A percentile compares a stretch with the other conserved stretches of the same genome.
These are phyloP conservation scores for Argyra leucocephala DNA, from an alignment of 2,888 invertebrate species.

Conservation along the genomic window DNA sequence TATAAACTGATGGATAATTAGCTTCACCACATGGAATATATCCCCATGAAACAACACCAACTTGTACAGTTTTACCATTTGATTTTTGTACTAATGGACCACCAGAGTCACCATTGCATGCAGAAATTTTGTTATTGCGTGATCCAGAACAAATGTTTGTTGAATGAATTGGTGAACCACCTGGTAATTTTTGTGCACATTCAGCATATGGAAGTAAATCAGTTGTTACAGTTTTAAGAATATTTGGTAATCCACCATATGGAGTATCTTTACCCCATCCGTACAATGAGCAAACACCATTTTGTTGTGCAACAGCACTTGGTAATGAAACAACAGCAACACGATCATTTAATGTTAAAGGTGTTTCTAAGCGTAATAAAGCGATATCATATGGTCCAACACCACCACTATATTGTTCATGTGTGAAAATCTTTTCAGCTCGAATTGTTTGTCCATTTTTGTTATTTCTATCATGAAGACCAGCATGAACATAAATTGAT, in stretches of 20 bases:
- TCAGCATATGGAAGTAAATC: conserved; percentile 16
- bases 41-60: conserved; percentile 48
- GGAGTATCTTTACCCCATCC: conserved; percentile 35
- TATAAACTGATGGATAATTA: conserved; percentile 43
- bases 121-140: conserved; percentile 38
- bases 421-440: conserved; percentile 30
- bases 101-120: conserved; percentile 44
- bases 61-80: conserved; percentile 21
- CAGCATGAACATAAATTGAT: conserved; percentile 38
- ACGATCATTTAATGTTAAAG: conserved; percentile 31
- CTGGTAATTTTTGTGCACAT: conserved; percentile 29
- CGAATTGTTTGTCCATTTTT: conserved; percentile 29
- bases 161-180: conserved; percentile 22
- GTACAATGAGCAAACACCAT: conserved; percentile 19
- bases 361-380: conserved; percentile 35
- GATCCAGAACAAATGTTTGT: conserved; percentile 39
- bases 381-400: conserved; percentile 49
- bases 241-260: conserved; percentile 27
- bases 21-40: conserved; percentile 40
- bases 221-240: conserved; percentile 31
- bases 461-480: conserved; percentile 34
- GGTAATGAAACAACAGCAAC: conserved; percentile 15
- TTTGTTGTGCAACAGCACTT: conserved; percentile 13
- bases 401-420: conserved; percentile 36
- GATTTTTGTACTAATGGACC: conserved; percentile 32